phyloP scores from a whole-genome alignment of 2,888 invertebrate genomes.

The Thecophora atra region DNA sequence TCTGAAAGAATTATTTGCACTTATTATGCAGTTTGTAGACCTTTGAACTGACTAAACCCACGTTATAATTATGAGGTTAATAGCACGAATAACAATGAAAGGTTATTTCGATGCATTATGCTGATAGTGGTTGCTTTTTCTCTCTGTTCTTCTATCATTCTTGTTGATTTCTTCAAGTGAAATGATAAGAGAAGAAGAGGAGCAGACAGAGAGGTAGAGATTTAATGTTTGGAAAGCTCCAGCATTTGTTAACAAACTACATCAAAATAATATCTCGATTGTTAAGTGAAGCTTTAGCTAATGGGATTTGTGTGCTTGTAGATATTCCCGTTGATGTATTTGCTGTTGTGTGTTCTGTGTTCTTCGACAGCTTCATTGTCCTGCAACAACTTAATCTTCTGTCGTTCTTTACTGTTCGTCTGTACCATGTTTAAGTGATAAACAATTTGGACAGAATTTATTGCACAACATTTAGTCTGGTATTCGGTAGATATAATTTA shows the following conservation, averaged over 20 bases:
- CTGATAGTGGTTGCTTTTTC: not conserved
- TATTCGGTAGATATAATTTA: constrained; percentile 45
- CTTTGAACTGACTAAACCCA: no score
- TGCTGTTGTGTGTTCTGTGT: not conserved
- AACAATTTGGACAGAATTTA: constrained; percentile 50
- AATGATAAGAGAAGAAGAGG: not conserved
- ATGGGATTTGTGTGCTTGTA: constrained; percentile 32
- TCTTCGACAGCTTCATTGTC: constrained; percentile 6
- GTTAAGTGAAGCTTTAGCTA: constrained; percentile 46
- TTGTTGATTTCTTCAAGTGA: not conserved
- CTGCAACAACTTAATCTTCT: constrained; percentile 12
- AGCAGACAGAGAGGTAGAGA: not conserved
- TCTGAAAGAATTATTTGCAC: no score
- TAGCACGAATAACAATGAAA: no score
- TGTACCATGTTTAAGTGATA: constrained; percentile 42
- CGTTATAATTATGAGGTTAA: no score
- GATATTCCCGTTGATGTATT: not conserved
- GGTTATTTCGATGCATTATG: no score
- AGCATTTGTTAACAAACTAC: not conserved
- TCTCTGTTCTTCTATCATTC: not conserved
- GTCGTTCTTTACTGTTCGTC: not conserved
- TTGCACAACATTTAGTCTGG: constrained; percentile 46
- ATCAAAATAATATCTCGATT: constrained; percentile 44
- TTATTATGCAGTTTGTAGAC: no score
- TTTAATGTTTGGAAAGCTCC: not conserved